These are phyloP conservation scores for Nymphicus hollandicus DNA, from an alignment of 2,113 vertebrate species.

Conservation along the genomic window DNA sequence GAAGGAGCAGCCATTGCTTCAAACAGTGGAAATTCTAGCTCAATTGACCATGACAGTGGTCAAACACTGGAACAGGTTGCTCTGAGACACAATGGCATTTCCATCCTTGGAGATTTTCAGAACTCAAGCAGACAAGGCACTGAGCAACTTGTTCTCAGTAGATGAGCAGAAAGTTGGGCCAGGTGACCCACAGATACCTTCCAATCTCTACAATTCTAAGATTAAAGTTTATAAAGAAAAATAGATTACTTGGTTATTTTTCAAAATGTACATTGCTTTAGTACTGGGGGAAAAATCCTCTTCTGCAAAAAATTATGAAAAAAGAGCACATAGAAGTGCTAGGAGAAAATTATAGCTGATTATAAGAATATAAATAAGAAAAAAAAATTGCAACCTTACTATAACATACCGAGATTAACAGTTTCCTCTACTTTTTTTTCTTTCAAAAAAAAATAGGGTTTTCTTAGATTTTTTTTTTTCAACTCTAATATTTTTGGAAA, in stretches of 20 bases:
- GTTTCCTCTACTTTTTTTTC: neutral
- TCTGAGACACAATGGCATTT: neutral
- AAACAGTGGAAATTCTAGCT: neutral
- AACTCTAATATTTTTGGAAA: neutral
- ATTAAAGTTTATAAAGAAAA: neutral
- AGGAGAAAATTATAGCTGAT: neutral
- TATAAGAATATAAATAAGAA: neutral
- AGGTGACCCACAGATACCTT: neutral
- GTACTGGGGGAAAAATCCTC: neutral
- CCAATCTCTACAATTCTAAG: neutral
- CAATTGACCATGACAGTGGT: fast-evolving
- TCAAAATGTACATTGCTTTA: neutral
- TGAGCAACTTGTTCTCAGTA: neutral
- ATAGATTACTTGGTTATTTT: neutral
- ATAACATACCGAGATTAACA: neutral
- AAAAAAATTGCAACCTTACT: neutral
- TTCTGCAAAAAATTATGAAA: neutral
- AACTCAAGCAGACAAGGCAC: neutral
- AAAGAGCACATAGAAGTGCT: neutral
- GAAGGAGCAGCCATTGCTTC: neutral
- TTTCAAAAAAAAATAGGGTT: neutral
- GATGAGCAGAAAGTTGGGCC: neutral
- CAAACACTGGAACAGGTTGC: neutral
- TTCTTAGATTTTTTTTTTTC: neutral
- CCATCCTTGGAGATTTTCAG: neutral